Conservation (phyloP, 2,797 vertebrate species). For the Hemibagrus guttatus region DNA sequence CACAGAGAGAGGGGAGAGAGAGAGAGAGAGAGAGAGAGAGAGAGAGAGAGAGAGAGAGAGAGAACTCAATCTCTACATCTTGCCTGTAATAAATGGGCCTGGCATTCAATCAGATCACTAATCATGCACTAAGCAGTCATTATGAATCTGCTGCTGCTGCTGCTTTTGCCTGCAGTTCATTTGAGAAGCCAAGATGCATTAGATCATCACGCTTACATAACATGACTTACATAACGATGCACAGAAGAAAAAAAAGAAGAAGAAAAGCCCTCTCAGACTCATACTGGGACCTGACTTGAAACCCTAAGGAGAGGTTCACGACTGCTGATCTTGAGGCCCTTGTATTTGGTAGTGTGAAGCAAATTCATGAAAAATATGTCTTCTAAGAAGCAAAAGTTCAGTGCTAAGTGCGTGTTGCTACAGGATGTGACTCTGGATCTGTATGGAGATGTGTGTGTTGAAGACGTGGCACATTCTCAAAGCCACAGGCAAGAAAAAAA, state of each 20-base stretch:
- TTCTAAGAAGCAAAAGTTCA: neutral
- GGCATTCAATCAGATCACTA: slow-evolving; percentile 48
- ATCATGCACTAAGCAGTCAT: slow-evolving; percentile 48
- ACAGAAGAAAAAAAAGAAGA: neutral
- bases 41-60: slow-evolving; percentile 13
- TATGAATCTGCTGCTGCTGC: slow-evolving; percentile 42
- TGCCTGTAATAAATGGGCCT: slow-evolving; percentile 41
- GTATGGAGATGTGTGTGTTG: neutral
- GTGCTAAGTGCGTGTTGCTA: neutral
- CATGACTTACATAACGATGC: neutral
- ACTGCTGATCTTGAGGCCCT: neutral
- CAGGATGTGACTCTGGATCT: neutral
- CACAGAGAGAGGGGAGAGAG: neutral
- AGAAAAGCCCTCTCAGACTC: neutral
- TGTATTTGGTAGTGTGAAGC: neutral
- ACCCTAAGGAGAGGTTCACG: neutral
- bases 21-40: slow-evolving; percentile 7
- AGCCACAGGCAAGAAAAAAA: neutral
- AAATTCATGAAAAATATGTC: neutral
- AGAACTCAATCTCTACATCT: slow-evolving; percentile 24
- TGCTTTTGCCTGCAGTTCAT: slow-evolving; percentile 32
- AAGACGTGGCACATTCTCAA: neutral
- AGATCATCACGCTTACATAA: slow-evolving; percentile 30
- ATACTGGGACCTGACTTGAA: neutral
- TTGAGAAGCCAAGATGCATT: slow-evolving; percentile 38